Percentiles rank a stretch among this genome's conserved stretches.
Conservation (phyloP, 37 sponge, comb jelly and placozoan species). For the Beroe ovata region DNA sequence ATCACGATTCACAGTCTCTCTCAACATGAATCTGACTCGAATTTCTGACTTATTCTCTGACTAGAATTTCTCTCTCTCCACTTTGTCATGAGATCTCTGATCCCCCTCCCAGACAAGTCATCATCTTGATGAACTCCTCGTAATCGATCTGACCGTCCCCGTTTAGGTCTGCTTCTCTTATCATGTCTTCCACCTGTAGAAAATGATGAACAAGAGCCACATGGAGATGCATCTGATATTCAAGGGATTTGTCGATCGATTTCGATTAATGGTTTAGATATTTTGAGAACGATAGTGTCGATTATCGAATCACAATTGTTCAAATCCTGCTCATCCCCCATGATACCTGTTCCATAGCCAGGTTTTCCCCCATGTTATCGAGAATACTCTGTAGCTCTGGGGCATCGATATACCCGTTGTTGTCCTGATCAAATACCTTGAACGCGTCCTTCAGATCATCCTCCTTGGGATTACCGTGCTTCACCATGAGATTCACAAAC, state of each 20-base stretch:
- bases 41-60: too few species aligned
- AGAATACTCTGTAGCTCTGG: constrained; percentile 10
- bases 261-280: too few species aligned
- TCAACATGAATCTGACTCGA: too few species aligned
- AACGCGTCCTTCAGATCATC: constrained; percentile 12
- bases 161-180: constrained; percentile 48
- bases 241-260: too few species aligned
- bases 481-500: constrained; percentile 16
- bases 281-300: too few species aligned
- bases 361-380: constrained; percentile 18
- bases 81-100: too few species aligned
- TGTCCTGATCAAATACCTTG: constrained; percentile 35
- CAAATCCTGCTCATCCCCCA: too few species aligned
- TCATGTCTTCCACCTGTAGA: constrained; percentile 38
- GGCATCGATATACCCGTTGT: constrained; percentile 41
- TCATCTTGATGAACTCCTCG: constrained; percentile 62
- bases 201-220: too few species aligned
- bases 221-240: too few species aligned
- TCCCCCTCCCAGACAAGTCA: constrained; percentile 8
- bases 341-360: constrained; percentile 11
- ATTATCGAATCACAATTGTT: too few species aligned
- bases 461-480: constrained; percentile 7
- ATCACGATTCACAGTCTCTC: too few species aligned
- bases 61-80: too few species aligned
- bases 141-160: constrained; percentile 48